Base-by-base conservation (phyloP, 2,113 vertebrate genomes). In the Nothobranchius furzeri region DNA sequence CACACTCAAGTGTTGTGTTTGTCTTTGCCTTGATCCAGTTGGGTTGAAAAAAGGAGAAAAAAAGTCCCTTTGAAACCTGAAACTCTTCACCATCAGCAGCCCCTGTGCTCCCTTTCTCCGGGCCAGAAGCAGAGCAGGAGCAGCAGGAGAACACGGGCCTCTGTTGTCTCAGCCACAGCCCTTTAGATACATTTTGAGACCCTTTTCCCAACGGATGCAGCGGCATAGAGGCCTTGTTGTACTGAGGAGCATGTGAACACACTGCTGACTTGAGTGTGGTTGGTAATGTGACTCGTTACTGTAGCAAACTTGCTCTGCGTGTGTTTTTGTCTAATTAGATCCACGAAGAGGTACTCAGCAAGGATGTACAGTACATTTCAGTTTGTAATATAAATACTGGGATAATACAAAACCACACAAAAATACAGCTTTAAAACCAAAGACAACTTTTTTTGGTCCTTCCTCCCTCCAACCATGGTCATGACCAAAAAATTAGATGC, bases 221-320 rank as follows among this genome's bases (percentile, higher is more conserved):
- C 70, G 53, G 55, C 78, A 91, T 68, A 87, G 83, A 87, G 86
- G 65, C 67, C 76, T 85, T 79, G 83, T 91, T 89, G 88, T 81
- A 36, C 67, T 37, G 73, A 75, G 64, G 85, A 91, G 78, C 90
- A 91, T 92, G 89, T 92, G 91, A 92, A 89, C 40, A 61, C 87
- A 88, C 82, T 79, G 88, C 88, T 92, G 89, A 91, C 84, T 83
- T 12, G 56, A 78, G 68, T 56, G 78, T 60, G 79, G 84, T 55
- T 59, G 68, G 79, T 84, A 89, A 83, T 87, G 81, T 90, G 87
- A 90, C 89, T 85, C 35, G 60, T 68, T 81, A 84, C 75, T 72
- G 84, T 88, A 83, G 75, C 65, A 75, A 76, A 74, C 78, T 70
- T 36, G 50, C 48, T 37, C 60, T 56, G n/a, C 64, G 59, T 46